Evolutionary conservation across 2,113 vertebrate species (phyloP).

Genomic region (Ornithorhynchus anatinus): DNA sequence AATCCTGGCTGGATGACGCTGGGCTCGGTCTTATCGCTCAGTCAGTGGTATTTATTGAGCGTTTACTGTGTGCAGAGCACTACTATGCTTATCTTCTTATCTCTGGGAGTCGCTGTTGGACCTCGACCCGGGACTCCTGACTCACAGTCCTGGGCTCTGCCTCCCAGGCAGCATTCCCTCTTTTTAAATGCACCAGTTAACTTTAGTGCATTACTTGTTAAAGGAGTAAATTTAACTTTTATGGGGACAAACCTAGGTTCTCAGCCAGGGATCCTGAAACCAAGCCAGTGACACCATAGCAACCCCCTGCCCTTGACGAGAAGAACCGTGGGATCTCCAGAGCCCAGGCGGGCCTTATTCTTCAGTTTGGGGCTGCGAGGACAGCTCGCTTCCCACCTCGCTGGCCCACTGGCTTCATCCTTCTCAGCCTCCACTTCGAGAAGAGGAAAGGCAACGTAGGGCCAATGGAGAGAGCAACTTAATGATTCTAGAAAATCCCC

Average conservation of each 20-base stretch:
- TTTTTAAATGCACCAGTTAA: constrained; percentile 24
- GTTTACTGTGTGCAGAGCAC: too few relatives aligned
- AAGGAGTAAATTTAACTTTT: constrained; percentile 57
- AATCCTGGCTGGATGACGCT: too few relatives aligned
- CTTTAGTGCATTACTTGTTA: constrained; percentile 39
- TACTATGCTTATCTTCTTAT: not conserved
- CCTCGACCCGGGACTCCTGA: not conserved
- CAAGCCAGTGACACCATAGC: not conserved
- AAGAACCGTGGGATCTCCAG: not conserved
- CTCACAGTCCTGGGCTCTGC: too few relatives aligned
- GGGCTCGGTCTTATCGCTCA: too few relatives aligned
- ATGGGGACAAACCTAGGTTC: constrained; percentile 7
- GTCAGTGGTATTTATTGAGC: too few relatives aligned
- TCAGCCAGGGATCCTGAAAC: not conserved
- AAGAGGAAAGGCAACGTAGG: too few relatives aligned
- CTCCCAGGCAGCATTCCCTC: not conserved
- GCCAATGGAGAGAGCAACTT: too few relatives aligned
- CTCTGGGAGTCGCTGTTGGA: not conserved
- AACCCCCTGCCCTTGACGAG: not conserved
- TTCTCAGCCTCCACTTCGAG: too few relatives aligned
- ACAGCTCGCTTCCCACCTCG: not conserved
- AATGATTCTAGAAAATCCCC: too few relatives aligned
- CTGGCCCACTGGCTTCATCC: rapidly evolving
- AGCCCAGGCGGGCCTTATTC: too few relatives aligned
- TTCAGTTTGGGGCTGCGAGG: not conserved